phyloP scores from a whole-genome alignment of 1,140 invertebrate species.

The Andrena cerasifolii region DNA sequence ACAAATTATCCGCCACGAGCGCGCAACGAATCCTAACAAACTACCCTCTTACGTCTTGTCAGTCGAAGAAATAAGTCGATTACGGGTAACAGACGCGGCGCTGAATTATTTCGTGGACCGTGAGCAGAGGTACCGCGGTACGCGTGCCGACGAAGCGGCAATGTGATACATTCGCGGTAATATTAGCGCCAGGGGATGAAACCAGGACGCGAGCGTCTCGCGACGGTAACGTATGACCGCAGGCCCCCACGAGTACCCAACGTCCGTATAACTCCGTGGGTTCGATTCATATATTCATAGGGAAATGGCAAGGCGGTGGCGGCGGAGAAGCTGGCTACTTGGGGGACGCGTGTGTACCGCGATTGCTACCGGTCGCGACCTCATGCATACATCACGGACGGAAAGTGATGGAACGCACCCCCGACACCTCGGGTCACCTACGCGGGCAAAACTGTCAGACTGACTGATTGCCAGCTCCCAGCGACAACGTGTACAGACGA shows the following conservation, averaged over 20 bases:
- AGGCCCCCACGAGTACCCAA: constrained; percentile 44
- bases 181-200: constrained; percentile 64
- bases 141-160: background rate
- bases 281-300: constrained; percentile 81
- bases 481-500: constrained; percentile 58
- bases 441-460: constrained; percentile 62
- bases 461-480: constrained; percentile 80
- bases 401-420: constrained; percentile 76
- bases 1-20: background rate
- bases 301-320: constrained; percentile 60
- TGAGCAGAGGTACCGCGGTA: constrained; percentile 16
- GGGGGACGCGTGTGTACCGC: constrained; percentile 60
- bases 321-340: constrained; percentile 49
- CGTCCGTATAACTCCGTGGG: constrained; percentile 58
- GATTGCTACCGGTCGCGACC: constrained; percentile 77
- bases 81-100: background rate
- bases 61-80: background rate
- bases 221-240: constrained; percentile 70
- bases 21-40: background rate
- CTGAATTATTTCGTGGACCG: constrained; percentile 1
- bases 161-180: constrained; percentile 55
- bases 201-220: constrained; percentile 61
- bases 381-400: constrained; percentile 77
- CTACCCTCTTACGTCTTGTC: background rate
- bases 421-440: constrained; percentile 70